phyloP scores from a whole-genome alignment of 2,797 vertebrate genomes.

The Enteromius anoplus region DNA sequence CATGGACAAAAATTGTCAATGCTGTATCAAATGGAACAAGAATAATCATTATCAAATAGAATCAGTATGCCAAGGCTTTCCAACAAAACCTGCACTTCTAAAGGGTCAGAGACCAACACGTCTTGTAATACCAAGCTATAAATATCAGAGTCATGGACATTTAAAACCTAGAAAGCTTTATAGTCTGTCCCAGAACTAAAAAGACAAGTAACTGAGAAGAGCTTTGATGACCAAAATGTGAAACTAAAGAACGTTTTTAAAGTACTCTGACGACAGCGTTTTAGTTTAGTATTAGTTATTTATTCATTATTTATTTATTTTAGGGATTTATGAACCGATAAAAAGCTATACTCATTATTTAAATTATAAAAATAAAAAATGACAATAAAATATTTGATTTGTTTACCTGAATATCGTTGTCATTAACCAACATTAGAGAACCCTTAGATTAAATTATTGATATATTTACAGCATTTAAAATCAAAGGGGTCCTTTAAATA shows the following conservation, averaged over 20 bases:
- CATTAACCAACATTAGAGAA: not conserved
- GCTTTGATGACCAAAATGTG: not conserved
- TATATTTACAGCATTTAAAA: not conserved
- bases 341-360: not conserved
- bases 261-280: not conserved
- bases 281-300: not conserved
- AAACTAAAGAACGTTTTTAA: not conserved
- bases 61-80: not conserved
- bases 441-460: not conserved
- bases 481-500: not conserved
- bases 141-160: slow-evolving; percentile 43
- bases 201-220: slow-evolving; percentile 17
- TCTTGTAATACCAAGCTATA: slow-evolving; percentile 48
- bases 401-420: not conserved
- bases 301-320: not conserved
- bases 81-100: slow-evolving; percentile 12
- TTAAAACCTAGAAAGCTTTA: slow-evolving; percentile 40
- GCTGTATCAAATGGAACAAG: not conserved
- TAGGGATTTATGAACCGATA: not conserved
- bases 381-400: not conserved
- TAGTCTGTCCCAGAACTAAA: slow-evolving; percentile 16
- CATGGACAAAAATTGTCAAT: not conserved
- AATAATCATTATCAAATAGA: not conserved
- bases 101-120: slow-evolving; percentile 5
- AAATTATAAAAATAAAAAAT: not conserved